These are phyloP conservation scores for Drosophila bipectinata DNA, from an alignment of 1,140 invertebrate species.

Conservation along the genomic window DNA sequence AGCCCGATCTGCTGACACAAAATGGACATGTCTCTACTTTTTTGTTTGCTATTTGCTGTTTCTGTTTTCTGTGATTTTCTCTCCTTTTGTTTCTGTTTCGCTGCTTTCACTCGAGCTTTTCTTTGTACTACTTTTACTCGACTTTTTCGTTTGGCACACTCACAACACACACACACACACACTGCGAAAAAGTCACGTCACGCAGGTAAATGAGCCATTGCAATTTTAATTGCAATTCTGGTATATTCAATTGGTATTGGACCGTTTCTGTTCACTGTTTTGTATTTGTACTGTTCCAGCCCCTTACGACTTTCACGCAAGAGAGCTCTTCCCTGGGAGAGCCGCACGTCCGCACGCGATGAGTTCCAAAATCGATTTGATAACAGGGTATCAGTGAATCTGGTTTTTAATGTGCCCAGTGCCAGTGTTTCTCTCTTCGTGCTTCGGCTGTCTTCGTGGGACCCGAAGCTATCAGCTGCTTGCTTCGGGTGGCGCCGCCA, in stretches of 20 bases:
- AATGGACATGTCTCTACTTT: not conserved
- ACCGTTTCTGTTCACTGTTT: constrained; percentile 10
- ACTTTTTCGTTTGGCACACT: constrained; percentile 6
- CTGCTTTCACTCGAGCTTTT: constrained; percentile 71
- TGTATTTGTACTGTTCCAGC: not conserved
- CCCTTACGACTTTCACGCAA: constrained; percentile 20
- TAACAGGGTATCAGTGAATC: no score
- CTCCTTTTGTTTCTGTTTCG: constrained; percentile 15
- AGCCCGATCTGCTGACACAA: constrained; percentile 16
- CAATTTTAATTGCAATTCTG: constrained; percentile 32
- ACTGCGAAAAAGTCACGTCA: constrained; percentile 42
- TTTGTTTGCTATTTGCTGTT: not conserved
- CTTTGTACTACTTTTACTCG: constrained; percentile 31
- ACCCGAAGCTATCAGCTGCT: no score
- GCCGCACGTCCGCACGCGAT: no score
- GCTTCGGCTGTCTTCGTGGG: no score
- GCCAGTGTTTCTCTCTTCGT: no score
- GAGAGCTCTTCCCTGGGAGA: constrained; percentile 1
- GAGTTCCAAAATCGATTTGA: no score
- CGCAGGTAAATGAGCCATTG: constrained; percentile 55
- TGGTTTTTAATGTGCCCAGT: no score
- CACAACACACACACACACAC: constrained; percentile 17
- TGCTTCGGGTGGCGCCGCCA: no score
- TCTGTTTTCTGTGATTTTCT: constrained; percentile 10
- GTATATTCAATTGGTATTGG: constrained; percentile 9